Evolutionary conservation across 1,140 invertebrate species (phyloP), one percentile per base, ranked within the genome.

Genomic region (Caenorhabditis latens): DNA sequence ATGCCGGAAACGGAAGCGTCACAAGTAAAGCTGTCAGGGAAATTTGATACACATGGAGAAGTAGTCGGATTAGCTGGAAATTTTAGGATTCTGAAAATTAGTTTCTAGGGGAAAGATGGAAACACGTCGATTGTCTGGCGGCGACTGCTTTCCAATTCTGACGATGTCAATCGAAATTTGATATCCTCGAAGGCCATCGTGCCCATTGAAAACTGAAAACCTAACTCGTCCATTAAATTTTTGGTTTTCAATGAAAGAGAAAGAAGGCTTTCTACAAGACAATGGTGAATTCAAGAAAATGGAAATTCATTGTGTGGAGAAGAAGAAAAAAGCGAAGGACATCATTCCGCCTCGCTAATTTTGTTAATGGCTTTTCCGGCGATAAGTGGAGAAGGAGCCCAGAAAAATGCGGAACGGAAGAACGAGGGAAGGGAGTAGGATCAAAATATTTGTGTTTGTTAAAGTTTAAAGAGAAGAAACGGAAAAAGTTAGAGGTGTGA

Each of bases 331-430:
- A 48, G 53, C 43, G 71, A 50, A 79, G 71, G 21, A 79, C 71
- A 79, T 79, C 71, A 79, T 79, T 79, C 71, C 71, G 46, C 71
- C 71, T 79, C 46, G n/a, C 71, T 79, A 79, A 79, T 79, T 79
- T 79, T 48, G 71, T 53, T 79, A 79, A 79, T 79, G 71, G 46
- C 9, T 48, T 79, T 79, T 53, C 46, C 46, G n/a, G 46, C 46
- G n/a, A 79, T 53, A 50, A 50, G 71, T 50, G 46, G 21, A 50
- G 24, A 79, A 13, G n/a, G 61, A 63, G 46, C n/a, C 8, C 21
- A 71, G 11, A 3, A 53, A 53, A 53, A 53, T 53, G 16, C 3
- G 50, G 67, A 79, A 53, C n/a, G 71, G 71, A 71, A 46, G 65
- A 71, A 71, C 65, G 40, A 71, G 46, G 19, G 11, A 9, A n/a